These are phyloP conservation scores for Tenthredo mesomela DNA, from an alignment of 2,888 invertebrate genomes.

Conservation along the genomic window DNA sequence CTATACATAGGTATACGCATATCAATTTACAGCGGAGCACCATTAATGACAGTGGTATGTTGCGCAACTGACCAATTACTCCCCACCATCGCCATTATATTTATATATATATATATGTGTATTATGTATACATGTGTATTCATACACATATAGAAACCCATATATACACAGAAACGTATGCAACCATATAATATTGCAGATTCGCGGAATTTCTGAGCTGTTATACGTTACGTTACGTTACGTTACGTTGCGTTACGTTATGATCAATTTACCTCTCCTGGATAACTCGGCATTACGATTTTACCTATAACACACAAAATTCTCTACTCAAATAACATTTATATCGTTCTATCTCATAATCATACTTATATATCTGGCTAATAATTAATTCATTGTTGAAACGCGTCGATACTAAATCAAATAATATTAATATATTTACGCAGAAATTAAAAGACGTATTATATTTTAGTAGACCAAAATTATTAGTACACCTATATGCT, in stretches of 20 bases:
- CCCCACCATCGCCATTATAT: background rate
- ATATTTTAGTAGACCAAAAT: no score
- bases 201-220: slow-evolving; percentile 31
- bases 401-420: no score
- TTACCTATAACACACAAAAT: background rate
- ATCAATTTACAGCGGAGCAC: slow-evolving; percentile 34
- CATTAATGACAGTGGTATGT: slow-evolving; percentile 20
- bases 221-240: background rate
- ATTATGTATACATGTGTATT: no score
- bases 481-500: no score
- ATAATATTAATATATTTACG: no score
- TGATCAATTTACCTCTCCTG: background rate
- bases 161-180: background rate
- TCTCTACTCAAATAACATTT: background rate
- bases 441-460: no score
- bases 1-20: slow-evolving; percentile 26
- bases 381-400: no score
- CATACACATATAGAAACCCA: no score
- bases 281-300: background rate
- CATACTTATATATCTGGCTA: no score
- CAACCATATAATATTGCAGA: background rate
- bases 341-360: no score
- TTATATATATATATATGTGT: no score
- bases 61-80: slow-evolving; percentile 42
- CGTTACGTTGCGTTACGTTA: background rate